phyloP scores from a whole-genome alignment of 2,888 invertebrate genomes.

The Doris montereyensis region DNA sequence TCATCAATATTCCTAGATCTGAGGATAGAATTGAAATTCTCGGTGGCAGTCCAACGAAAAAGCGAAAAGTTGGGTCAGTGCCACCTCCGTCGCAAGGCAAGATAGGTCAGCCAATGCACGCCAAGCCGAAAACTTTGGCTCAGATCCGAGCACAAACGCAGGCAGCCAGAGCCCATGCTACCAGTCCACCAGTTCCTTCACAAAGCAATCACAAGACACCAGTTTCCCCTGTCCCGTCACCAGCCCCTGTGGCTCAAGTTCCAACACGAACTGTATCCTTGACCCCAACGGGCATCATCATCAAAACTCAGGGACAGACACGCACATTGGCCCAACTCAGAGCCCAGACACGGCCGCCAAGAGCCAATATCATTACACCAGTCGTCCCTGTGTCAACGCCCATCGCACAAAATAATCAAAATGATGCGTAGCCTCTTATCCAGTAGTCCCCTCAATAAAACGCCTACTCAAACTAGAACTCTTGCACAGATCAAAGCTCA shows the following conservation, averaged over 20 bases:
- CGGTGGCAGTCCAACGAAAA: constrained; percentile 45
- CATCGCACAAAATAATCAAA: constrained; percentile 41
- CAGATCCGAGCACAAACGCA: constrained; percentile 63
- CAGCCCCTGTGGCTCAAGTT: constrained; percentile 20
- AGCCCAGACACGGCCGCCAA: constrained; percentile 60
- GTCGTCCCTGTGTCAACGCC: constrained; percentile 38
- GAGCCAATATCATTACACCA: no score
- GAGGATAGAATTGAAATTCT: constrained; percentile 38
- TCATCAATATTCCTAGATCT: constrained; percentile 22
- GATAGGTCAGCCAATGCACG: constrained; percentile 45
- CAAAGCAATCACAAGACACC: constrained; percentile 39
- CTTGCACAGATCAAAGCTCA: constrained; percentile 71
- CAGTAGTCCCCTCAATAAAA: constrained; percentile 15
- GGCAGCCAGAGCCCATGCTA: constrained; percentile 46
- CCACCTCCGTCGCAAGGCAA: constrained; percentile 18
- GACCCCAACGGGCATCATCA: constrained; percentile 41
- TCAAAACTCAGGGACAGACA: constrained; percentile 50
- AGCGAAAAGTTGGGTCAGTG: constrained; percentile 29
- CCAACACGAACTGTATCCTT: constrained; percentile 41
- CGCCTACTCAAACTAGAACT: constrained; percentile 58
- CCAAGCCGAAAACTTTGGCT: constrained; percentile 58
- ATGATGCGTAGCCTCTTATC: constrained; percentile 45
- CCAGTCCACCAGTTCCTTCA: constrained; percentile 42
- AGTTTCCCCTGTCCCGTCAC: constrained; percentile 1
- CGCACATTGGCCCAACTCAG: constrained; percentile 63